phyloP scores from a whole-genome alignment of 2,888 invertebrate genomes.

The Eumacrocentrus americanus region DNA sequence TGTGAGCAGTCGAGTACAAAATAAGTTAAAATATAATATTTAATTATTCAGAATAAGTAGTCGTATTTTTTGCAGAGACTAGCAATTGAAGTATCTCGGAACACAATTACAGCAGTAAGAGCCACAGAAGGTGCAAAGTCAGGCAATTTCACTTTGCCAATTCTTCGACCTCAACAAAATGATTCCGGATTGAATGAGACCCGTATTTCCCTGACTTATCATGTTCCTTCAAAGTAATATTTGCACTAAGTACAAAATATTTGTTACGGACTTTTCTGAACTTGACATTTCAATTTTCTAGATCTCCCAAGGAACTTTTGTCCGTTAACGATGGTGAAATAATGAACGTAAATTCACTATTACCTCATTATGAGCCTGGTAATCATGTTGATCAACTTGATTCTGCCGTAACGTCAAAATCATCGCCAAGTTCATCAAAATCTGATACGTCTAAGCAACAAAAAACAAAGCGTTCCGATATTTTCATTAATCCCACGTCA shows the following conservation, averaged over 20 bases:
- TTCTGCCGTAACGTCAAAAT: neutral
- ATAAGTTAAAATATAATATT: slow-evolving; percentile 17
- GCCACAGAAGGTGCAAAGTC: slow-evolving; percentile 39
- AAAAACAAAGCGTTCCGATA: neutral
- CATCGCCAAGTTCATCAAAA: neutral
- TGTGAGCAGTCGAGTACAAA: too few species aligned
- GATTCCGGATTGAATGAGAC: slow-evolving; percentile 9
- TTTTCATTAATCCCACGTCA: neutral
- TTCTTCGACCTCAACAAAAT: slow-evolving; percentile 32
- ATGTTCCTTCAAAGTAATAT: too few species aligned
- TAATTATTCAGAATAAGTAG: neutral
- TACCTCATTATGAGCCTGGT: too few species aligned
- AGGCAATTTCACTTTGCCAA: slow-evolving; percentile 19
- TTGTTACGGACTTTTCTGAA: too few species aligned
- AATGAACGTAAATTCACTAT: neutral
- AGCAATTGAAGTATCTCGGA: slow-evolving; percentile 73
- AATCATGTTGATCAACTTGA: neutral
- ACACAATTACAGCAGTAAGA: slow-evolving; percentile 67
- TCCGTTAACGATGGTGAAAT: neutral
- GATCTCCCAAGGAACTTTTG: neutral
- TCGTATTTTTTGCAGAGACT: slow-evolving; percentile 64
- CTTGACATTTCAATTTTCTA: neutral
- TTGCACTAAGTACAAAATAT: too few species aligned
- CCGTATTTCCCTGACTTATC: neutral
- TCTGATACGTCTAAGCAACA: neutral